Evolutionary conservation across 2,797 vertebrate genomes (phyloP).

Genomic region (Lycodopsis pacificus): DNA sequence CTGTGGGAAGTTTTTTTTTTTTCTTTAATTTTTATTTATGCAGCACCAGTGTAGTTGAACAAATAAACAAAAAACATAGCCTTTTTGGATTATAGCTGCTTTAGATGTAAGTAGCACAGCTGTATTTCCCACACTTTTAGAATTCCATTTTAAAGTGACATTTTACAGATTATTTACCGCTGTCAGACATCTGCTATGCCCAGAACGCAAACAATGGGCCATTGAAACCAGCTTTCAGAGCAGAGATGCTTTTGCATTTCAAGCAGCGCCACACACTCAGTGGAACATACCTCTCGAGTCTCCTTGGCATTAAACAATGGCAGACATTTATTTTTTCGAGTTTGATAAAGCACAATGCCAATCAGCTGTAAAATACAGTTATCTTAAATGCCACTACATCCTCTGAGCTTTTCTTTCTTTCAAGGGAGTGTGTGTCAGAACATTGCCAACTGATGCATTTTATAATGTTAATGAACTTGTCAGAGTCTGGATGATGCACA

Average conservation of each 20-base stretch:
- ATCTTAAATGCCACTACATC: constrained; percentile 72
- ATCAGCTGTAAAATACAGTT: constrained; percentile 70
- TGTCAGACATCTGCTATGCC: constrained; percentile 13
- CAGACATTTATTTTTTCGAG: constrained; percentile 42
- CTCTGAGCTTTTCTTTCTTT: constrained; percentile 62
- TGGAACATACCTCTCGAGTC: constrained; percentile 42
- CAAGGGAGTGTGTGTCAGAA: constrained; percentile 38
- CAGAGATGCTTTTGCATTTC: constrained; percentile 32
- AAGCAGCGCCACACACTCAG: constrained; percentile 39
- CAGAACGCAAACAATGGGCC: neutral
- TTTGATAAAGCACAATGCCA: constrained; percentile 64
- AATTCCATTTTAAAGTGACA: constrained; percentile 15
- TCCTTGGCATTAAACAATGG: constrained; percentile 53
- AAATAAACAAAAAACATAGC: neutral
- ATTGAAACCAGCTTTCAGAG: constrained; percentile 16
- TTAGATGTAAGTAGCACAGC: neutral
- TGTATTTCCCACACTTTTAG: constrained; percentile 7
- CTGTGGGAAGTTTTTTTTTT: constrained; percentile 22
- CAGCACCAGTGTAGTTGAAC: neutral
- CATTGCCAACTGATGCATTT: constrained; percentile 68
- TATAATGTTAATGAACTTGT: constrained; percentile 66
- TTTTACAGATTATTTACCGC: constrained; percentile 28
- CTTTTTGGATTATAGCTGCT: neutral
- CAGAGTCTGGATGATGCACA: constrained; percentile 35
- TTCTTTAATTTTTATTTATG: constrained; percentile 13